These are phyloP conservation scores for Planiliza haematocheilus DNA, from an alignment of 2,113 vertebrate genomes.

Conservation along the genomic window DNA sequence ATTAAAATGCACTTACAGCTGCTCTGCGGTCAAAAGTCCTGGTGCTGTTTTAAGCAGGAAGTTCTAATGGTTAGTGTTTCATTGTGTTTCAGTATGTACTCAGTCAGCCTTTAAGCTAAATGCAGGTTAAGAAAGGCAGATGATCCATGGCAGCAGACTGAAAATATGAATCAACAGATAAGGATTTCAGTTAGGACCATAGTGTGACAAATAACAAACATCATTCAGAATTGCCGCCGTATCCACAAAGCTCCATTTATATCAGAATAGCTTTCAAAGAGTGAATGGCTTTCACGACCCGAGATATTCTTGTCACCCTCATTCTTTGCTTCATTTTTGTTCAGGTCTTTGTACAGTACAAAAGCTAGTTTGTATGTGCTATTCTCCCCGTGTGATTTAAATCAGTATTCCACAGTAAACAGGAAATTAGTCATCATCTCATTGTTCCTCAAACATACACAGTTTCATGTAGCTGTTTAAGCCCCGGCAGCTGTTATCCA, in stretches of 20 bases:
- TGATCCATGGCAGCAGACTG: neutral
- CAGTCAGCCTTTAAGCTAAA: neutral
- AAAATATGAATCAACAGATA: neutral
- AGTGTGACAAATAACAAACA: neutral
- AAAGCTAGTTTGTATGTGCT: neutral
- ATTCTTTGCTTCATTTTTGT: neutral
- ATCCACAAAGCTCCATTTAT: neutral
- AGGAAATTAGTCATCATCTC: conserved; percentile 32
- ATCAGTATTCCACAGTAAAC: neutral
- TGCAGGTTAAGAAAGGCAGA: conserved; percentile 10
- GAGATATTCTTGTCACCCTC: neutral
- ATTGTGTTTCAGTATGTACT: neutral
- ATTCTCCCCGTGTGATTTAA: conserved; percentile 1
- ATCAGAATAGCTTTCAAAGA: neutral
- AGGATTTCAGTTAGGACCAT: neutral
- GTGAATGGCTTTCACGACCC: neutral
- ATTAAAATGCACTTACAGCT: neutral
- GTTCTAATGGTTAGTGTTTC: neutral
- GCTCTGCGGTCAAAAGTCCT: neutral
- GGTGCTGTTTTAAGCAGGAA: neutral
- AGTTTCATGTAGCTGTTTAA: conserved; percentile 9
- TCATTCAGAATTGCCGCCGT: neutral
- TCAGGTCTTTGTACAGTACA: neutral
- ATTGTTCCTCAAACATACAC: conserved; percentile 35
- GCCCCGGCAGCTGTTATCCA: conserved; percentile 10